A percentile compares a stretch with the other conserved stretches of the same genome.
These are phyloP conservation scores for Anoplopoma fimbria DNA, from an alignment of 2,113 vertebrate genomes.

Conservation along the genomic window DNA sequence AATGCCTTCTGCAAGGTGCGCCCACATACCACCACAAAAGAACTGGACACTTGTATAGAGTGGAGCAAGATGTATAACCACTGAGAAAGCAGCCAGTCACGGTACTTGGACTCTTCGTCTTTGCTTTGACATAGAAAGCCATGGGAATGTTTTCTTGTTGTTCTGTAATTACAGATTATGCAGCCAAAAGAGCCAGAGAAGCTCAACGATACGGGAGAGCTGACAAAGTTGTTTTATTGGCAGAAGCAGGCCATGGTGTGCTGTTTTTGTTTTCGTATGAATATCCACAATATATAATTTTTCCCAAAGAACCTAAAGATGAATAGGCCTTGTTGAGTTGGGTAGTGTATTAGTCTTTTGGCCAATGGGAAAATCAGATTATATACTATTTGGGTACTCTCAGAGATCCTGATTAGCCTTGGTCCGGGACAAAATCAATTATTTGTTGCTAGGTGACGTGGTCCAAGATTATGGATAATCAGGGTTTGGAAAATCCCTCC, in stretches of 20 bases:
- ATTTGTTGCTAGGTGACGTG: slow-evolving; percentile 76
- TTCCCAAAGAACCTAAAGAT: slow-evolving; percentile 82
- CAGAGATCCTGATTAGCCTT: slow-evolving; percentile 79
- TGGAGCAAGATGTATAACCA: slow-evolving; percentile 95
- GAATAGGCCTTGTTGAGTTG: slow-evolving; percentile 71
- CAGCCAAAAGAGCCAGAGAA: slow-evolving; percentile 82
- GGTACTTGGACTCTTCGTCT: slow-evolving; percentile 70
- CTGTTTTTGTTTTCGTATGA: slow-evolving; percentile 75
- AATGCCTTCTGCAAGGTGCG: slow-evolving; percentile 92
- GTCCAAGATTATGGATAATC: slow-evolving; percentile 83
- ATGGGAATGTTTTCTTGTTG: slow-evolving; percentile 67
- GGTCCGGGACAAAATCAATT: slow-evolving; percentile 79
- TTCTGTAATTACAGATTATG: slow-evolving; percentile 79
- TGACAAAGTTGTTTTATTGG: slow-evolving; percentile 79
- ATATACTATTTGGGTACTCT: slow-evolving; percentile 66
- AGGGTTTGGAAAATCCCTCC: slow-evolving; percentile 76
- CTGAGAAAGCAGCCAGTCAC: slow-evolving; percentile 76
- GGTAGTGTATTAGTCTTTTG: slow-evolving; percentile 65
- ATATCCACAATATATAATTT: slow-evolving; percentile 87
- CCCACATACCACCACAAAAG: slow-evolving; percentile 89
- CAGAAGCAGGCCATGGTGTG: slow-evolving; percentile 78
- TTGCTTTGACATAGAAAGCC: slow-evolving; percentile 66
- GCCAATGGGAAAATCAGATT: slow-evolving; percentile 75
- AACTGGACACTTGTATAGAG: slow-evolving; percentile 92
- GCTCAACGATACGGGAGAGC: slow-evolving; percentile 54